Evolutionary conservation across 2,797 vertebrate species (phyloP).

Genomic region (Gymnodraco acuticeps): DNA sequence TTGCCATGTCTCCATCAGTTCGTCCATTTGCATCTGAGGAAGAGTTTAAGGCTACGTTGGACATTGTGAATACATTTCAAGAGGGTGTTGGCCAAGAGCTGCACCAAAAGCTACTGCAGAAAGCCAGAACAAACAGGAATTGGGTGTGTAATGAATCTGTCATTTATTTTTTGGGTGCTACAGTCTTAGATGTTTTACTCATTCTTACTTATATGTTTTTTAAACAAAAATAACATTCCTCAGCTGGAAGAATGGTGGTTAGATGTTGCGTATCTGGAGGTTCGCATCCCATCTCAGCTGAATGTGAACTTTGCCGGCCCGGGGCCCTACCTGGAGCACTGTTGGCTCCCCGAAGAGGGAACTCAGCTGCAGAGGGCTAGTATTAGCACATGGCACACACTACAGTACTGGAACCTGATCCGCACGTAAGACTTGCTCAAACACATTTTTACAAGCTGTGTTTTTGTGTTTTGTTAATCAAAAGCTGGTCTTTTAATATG

Average conservation of each 20-base stretch:
- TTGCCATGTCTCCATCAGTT: constrained; percentile 80
- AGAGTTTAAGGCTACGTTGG: constrained; percentile 88
- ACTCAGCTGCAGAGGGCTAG: constrained; percentile 89
- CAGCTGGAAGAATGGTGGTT: constrained; percentile 99
- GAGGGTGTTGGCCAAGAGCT: constrained; percentile 89
- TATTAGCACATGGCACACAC: constrained; percentile 86
- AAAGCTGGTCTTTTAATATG: not conserved
- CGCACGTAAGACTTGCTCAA: constrained; percentile 85
- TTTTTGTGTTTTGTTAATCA: constrained; percentile 4
- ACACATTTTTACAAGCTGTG: not conserved
- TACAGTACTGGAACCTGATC: constrained; percentile 94
- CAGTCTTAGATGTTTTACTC: constrained; percentile 7
- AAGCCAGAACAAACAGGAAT: constrained; percentile 90
- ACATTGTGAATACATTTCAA: constrained; percentile 89
- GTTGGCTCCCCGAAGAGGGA: constrained; percentile 91
- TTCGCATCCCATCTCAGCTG: constrained; percentile 91
- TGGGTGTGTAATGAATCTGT: constrained; percentile 86
- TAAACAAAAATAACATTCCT: constrained; percentile 26
- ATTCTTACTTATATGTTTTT: not conserved
- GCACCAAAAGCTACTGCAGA: constrained; percentile 92
- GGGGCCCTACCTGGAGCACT: constrained; percentile 89
- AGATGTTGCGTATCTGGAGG: constrained; percentile 91
- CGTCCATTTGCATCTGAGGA: constrained; percentile 91
- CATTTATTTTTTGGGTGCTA: not conserved
- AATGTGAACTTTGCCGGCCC: constrained; percentile 92